phyloP scores from a whole-genome alignment of 1,140 invertebrate genomes.

The Drosophila ogumai region DNA sequence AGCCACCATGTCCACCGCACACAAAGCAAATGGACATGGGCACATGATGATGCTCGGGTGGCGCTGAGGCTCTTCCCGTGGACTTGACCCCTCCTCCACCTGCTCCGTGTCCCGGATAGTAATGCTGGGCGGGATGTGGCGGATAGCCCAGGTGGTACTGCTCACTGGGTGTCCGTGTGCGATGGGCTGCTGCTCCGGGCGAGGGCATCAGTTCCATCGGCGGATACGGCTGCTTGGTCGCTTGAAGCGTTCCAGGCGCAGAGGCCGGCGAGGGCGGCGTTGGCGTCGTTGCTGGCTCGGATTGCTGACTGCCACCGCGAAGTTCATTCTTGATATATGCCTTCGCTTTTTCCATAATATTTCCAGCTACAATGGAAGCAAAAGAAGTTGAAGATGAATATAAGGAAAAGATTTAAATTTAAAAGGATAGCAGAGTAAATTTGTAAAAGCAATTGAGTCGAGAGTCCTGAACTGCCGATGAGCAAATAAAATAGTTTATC shows the following conservation, averaged over 20 bases:
- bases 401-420: background rate
- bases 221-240: slow-evolving; percentile 30
- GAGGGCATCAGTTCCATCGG: slow-evolving; percentile 69
- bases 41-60: slow-evolving; percentile 55
- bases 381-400: background rate
- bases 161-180: slow-evolving; percentile 35
- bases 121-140: slow-evolving; percentile 46
- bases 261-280: slow-evolving; percentile 38
- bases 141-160: slow-evolving; percentile 39
- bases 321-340: slow-evolving; percentile 88
- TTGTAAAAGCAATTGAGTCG: background rate
- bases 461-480: background rate
- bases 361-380: slow-evolving; percentile 38
- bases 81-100: slow-evolving; percentile 26
- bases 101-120: slow-evolving; percentile 28
- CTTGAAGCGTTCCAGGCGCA: slow-evolving; percentile 26
- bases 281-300: slow-evolving; percentile 57
- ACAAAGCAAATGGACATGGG: slow-evolving; percentile 90
- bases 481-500: background rate
- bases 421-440: background rate
- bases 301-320: slow-evolving; percentile 77
- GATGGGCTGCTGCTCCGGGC: slow-evolving; percentile 45
- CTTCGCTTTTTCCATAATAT: slow-evolving; percentile 88
- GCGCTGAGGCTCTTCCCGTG: slow-evolving; percentile 62
- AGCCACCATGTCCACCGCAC: slow-evolving; percentile 91